Base-by-base conservation (phyloP, 2,113 vertebrate genomes). In the Cephalopterus ornatus region DNA sequence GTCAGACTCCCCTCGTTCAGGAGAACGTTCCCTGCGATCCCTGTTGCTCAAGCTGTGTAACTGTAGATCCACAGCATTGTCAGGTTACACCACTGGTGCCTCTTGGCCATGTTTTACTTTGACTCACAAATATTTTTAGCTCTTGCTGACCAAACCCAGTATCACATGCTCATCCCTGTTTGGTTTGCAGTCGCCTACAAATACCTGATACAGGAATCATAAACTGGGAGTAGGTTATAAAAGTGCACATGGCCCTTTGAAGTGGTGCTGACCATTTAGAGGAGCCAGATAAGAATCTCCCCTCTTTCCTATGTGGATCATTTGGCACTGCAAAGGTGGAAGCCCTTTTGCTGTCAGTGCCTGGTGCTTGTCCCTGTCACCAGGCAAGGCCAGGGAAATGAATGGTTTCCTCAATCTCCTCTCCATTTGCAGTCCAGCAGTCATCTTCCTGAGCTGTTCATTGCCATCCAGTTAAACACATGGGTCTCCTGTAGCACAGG, bases 61-160 rank as follows among this genome's bases (percentile, higher is more conserved):
- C 84, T 1, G 10, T 67, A 95, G 88, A 66, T 32, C 66, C 28
- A 33, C 0, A 0, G 47, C 1, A 7, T 85, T 90, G 66, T 94
- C 81, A 65, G 59, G 61, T 96, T 95, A 70, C 95, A 68, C 66
- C 58, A 11, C 41, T 1, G 6, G 32, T 88, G 74, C 65, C 58
- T 80, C 62, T 72, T 3, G 1, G 58, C 70, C 79, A 23, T 16
- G 2, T 50, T 62, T 81, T 74, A 49, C 79, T 91, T 52, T 90
- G 88, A 76, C 83, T 95, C 83, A 78, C 2, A 3, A 24, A 84
- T 97, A 96, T 97, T 95, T 93, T 97, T 96, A 94, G 94, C 56
- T 93, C 81, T 76, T 90, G 79, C 76, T 96, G 95, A 88, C 88
- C 81, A 86, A 76, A 82, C 49, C 55, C 30, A 35, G 28, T 89